These are phyloP conservation scores for Tauraco erythrolophus DNA, from an alignment of 2,113 vertebrate genomes.

Conservation along the genomic window DNA sequence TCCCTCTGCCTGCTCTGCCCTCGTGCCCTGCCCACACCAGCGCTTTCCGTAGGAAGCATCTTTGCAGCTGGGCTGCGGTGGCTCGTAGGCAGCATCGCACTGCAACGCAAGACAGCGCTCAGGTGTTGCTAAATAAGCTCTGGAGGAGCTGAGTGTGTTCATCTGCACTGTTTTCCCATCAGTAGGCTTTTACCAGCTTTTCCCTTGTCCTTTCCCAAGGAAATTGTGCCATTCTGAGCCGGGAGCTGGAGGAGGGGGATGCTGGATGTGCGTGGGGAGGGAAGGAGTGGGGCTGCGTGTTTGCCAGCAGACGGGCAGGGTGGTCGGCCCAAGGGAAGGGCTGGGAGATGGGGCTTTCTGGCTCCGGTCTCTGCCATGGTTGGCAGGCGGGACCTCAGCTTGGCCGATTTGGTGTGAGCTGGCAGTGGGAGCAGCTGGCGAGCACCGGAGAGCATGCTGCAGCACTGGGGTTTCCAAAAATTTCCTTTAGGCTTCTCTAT, in stretches of 20 bases:
- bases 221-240: not conserved
- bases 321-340: not conserved
- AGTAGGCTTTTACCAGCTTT: not conserved
- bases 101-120: not conserved
- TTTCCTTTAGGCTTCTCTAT: not conserved
- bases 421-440: not conserved
- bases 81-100: not conserved
- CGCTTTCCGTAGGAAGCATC: not conserved
- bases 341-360: not conserved
- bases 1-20: not conserved
- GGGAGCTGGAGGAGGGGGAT: not conserved
- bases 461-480: not conserved
- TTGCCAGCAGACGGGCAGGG: accelerated
- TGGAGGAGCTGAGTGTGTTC: not conserved
- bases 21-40: not conserved
- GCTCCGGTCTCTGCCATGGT: accelerated
- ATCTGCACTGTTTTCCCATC: not conserved
- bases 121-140: not conserved
- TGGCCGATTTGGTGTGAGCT: not conserved
- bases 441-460: not conserved
- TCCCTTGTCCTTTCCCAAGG: not conserved
- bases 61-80: not conserved
- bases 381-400: not conserved
- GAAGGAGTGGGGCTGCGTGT: not conserved
- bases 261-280: not conserved